Evolutionary conservation across 2,888 invertebrate genomes (phyloP).

Genomic region (Desoria tigrina): DNA sequence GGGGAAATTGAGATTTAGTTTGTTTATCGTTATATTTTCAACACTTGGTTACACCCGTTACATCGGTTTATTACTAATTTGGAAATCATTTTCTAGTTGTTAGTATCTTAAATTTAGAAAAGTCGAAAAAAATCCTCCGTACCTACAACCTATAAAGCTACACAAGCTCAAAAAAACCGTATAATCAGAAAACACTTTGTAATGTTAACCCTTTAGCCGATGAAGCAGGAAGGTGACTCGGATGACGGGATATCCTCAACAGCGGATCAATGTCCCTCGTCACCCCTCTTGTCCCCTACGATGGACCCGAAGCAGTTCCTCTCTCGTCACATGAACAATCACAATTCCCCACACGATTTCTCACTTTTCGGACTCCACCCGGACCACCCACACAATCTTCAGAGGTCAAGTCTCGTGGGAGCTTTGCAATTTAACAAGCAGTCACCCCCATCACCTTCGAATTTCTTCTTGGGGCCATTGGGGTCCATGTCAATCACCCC

Average conservation of each 20-base stretch:
- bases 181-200: too few species aligned
- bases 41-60: too few species aligned
- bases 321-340: background rate
- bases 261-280: slow-evolving; percentile 13
- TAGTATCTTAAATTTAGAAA: too few species aligned
- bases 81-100: too few species aligned
- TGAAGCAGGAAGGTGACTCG: slow-evolving; percentile 25
- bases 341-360: slow-evolving; percentile 16
- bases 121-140: too few species aligned
- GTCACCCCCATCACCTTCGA: slow-evolving; percentile 27
- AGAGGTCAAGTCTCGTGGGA: background rate
- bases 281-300: slow-evolving; percentile 14
- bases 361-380: slow-evolving; percentile 25
- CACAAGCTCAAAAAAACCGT: too few species aligned
- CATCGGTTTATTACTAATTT: too few species aligned
- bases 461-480: slow-evolving; percentile 23
- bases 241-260: slow-evolving; percentile 20
- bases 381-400: slow-evolving; percentile 15
- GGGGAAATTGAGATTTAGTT: too few species aligned
- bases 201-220: slow-evolving; percentile 20
- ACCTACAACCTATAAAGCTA: too few species aligned
- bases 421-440: slow-evolving; percentile 16
- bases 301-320: slow-evolving; percentile 20
- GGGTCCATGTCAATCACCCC: slow-evolving; percentile 15
- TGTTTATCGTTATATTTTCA: too few species aligned